phyloP scores from a whole-genome alignment of 2,888 invertebrate genomes.

The Iphiclides podalirius region DNA sequence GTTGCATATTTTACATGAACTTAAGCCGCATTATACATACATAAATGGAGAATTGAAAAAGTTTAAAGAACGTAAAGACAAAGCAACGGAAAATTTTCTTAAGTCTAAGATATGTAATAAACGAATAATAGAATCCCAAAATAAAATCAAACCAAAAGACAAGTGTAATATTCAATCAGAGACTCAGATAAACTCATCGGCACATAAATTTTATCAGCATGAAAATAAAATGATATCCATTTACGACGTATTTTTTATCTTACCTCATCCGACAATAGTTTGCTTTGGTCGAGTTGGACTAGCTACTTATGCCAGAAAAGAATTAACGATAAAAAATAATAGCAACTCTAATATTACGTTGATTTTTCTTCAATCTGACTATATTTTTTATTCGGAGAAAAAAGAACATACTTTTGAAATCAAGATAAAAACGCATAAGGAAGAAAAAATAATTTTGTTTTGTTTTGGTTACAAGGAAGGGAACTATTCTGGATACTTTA shows the following conservation, averaged over 20 bases:
- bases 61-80: conserved; percentile 37
- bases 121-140: conserved; percentile 38
- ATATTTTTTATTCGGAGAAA: conserved; percentile 49
- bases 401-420: conserved; percentile 38
- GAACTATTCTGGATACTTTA: conserved; percentile 44
- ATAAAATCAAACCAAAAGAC: conserved; percentile 40
- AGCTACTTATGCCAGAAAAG: conserved; percentile 48
- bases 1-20: conserved; percentile 55
- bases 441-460: conserved; percentile 43
- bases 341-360: conserved; percentile 49
- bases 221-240: conserved; percentile 30
- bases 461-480: conserved; percentile 51
- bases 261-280: conserved; percentile 47
- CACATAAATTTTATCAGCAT: conserved; percentile 45
- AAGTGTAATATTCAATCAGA: conserved; percentile 37
- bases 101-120: conserved; percentile 38
- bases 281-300: conserved; percentile 61
- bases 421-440: conserved; percentile 44
- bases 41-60: conserved; percentile 41
- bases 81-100: conserved; percentile 43
- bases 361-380: conserved; percentile 41
- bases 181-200: conserved; percentile 27
- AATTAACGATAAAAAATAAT: conserved; percentile 53
- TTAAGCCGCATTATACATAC: conserved; percentile 49
- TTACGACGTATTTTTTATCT: conserved; percentile 51